Percentiles rank a stretch among this genome's conserved stretches.
Conservation (phyloP, 2,888 invertebrate genomes). For the Esperia sulphurella region DNA sequence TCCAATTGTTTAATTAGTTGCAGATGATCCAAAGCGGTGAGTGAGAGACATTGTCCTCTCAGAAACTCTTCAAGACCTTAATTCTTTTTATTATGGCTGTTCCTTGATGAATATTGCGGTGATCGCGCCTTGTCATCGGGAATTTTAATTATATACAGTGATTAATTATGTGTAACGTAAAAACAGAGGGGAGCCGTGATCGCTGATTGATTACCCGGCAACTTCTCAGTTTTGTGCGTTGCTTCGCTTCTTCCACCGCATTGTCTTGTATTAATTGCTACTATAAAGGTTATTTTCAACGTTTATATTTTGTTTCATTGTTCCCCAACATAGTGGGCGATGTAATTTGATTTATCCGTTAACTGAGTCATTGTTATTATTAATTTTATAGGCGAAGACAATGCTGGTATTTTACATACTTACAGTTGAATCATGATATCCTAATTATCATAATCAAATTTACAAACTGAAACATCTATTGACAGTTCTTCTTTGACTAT, state of each 20-base stretch:
- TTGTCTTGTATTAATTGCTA: slow-evolving; percentile 71
- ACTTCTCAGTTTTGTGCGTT: slow-evolving; percentile 41
- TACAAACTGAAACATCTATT: too few relatives aligned
- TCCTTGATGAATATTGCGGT: slow-evolving; percentile 42
- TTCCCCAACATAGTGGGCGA: slow-evolving; percentile 51
- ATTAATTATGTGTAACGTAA: slow-evolving; percentile 73
- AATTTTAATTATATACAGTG: slow-evolving; percentile 75
- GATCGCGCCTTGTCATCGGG: slow-evolving; percentile 71
- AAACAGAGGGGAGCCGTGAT: slow-evolving; percentile 47
- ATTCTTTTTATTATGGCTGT: slow-evolving; percentile 36
- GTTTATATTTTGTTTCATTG: slow-evolving; percentile 62
- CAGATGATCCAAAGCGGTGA: too few relatives aligned
- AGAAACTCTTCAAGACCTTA: slow-evolving; percentile 24
- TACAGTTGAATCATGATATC: slow-evolving; percentile 43
- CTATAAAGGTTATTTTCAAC: slow-evolving; percentile 56
- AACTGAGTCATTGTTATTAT: slow-evolving; percentile 69
- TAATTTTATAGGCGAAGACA: slow-evolving; percentile 62
- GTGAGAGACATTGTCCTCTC: slow-evolving; percentile 12
- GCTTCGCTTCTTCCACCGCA: slow-evolving; percentile 45
- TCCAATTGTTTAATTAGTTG: too few relatives aligned
- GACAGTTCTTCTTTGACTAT: too few relatives aligned
- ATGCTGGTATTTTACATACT: slow-evolving; percentile 40
- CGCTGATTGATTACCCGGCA: slow-evolving; percentile 70
- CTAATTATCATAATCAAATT: slow-evolving; percentile 21
- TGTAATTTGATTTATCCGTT: slow-evolving; percentile 65